A percentile compares a stretch with the other conserved stretches of the same genome.
These are phyloP conservation scores for Apomyelois bistriatella DNA, from an alignment of 2,888 invertebrate genomes.

Conservation along the genomic window DNA sequence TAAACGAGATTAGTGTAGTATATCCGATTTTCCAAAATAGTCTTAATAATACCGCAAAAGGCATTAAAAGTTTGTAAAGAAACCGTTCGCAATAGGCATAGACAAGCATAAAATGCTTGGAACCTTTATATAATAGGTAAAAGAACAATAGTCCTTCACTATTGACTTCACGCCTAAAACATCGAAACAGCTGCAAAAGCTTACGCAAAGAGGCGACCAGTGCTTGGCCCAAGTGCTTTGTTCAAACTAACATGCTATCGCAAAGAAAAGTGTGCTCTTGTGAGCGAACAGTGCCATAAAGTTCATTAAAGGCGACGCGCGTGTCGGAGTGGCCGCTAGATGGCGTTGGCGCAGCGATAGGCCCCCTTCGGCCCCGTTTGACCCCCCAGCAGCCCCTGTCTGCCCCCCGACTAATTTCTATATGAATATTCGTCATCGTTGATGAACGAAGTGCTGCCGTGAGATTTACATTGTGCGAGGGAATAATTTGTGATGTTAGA, in stretches of 20 bases:
- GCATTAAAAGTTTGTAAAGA: no score
- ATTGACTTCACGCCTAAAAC: conserved; percentile 7
- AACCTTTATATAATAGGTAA: conserved; percentile 6
- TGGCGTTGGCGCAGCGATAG: conserved; percentile 38
- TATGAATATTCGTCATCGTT: conserved; percentile 22
- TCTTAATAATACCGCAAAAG: no score
- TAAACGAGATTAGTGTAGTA: no score
- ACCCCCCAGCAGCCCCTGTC: conserved; percentile 3
- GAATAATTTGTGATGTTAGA: neutral
- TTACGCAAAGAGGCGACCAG: conserved; percentile 42
- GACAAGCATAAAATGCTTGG: no score
- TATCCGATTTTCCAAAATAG: no score
- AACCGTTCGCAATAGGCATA: neutral
- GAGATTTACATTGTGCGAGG: conserved; percentile 3
- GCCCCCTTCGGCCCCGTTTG: conserved; percentile 44
- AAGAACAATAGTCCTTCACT: conserved; percentile 5
- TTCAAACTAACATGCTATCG: conserved; percentile 65
- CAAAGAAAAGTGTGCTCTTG: conserved; percentile 77
- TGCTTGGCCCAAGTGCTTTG: conserved; percentile 53
- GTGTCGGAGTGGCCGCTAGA: conserved; percentile 54
- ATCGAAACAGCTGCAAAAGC: conserved; percentile 4
- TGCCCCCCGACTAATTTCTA: conserved; percentile 31
- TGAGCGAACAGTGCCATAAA: conserved; percentile 73
- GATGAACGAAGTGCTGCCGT: conserved; percentile 6
- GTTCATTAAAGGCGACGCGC: conserved; percentile 77